phyloP scores from a whole-genome alignment of 2,113 vertebrate genomes.

The Choloepus hoffmanni region DNA sequence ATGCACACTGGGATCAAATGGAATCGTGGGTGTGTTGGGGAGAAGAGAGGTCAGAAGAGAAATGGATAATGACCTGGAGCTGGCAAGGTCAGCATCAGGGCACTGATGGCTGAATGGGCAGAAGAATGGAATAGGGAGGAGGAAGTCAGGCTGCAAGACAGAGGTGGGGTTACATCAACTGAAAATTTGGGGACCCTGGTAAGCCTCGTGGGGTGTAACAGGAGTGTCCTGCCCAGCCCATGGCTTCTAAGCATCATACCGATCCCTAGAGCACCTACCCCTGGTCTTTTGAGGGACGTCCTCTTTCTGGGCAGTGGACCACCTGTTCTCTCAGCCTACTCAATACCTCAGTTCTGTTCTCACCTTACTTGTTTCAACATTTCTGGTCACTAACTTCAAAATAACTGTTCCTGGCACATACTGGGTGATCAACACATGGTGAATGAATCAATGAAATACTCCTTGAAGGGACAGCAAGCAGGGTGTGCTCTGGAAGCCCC shows the following conservation, averaged over 20 bases:
- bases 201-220: background rate
- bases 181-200: no score
- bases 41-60: background rate
- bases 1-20: background rate
- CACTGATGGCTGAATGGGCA: background rate
- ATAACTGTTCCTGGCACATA: background rate
- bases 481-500: background rate
- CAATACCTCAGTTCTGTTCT: background rate
- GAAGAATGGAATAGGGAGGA: background rate
- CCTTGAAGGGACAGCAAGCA: background rate
- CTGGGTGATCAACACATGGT: background rate
- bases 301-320: background rate
- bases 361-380: background rate
- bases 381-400: background rate
- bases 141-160: background rate
- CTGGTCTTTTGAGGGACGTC: fast-evolving
- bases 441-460: background rate
- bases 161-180: fast-evolving
- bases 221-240: background rate
- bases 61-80: background rate
- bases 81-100: background rate
- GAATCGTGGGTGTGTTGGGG: fast-evolving
- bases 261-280: background rate
- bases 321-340: background rate
- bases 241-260: background rate